Conservation (phyloP, 1,140 invertebrate species). For the Bathynomus jamesi region DNA sequence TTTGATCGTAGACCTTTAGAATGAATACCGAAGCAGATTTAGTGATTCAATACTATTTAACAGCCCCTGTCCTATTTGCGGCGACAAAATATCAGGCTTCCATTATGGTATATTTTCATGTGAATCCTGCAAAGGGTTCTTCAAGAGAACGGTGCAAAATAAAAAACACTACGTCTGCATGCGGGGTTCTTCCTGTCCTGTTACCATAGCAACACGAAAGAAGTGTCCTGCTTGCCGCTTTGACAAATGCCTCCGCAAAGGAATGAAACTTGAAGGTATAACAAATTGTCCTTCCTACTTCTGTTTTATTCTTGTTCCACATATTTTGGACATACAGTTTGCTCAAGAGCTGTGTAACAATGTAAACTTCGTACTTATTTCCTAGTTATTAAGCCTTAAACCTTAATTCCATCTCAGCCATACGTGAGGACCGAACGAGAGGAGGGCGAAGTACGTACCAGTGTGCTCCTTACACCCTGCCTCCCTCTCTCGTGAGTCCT, state of each 20-base stretch:
- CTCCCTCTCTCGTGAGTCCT: slow-evolving; percentile 49
- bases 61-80: slow-evolving; percentile 89
- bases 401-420: no score
- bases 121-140: slow-evolving; percentile 95
- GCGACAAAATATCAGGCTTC: slow-evolving; percentile 89
- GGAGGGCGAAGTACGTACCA: slow-evolving; percentile 93
- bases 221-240: slow-evolving; percentile 97
- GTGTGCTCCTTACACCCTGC: slow-evolving; percentile 69
- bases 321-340: no score
- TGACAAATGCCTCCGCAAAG: slow-evolving; percentile 88
- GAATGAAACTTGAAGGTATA: slow-evolving; percentile 93
- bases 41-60: no score
- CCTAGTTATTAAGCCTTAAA: no score
- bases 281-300: not conserved
- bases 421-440: slow-evolving; percentile 84
- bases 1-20: no score
- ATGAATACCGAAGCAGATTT: no score
- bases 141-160: slow-evolving; percentile 96
- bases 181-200: slow-evolving; percentile 75
- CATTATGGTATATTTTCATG: slow-evolving; percentile 96
- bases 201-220: slow-evolving; percentile 74
- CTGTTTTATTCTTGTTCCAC: no score
- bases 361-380: no score
- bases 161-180: slow-evolving; percentile 93
- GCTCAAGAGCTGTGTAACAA: no score